Conservation (phyloP, 2,113 vertebrate species). For the Eubucco bourcierii region DNA sequence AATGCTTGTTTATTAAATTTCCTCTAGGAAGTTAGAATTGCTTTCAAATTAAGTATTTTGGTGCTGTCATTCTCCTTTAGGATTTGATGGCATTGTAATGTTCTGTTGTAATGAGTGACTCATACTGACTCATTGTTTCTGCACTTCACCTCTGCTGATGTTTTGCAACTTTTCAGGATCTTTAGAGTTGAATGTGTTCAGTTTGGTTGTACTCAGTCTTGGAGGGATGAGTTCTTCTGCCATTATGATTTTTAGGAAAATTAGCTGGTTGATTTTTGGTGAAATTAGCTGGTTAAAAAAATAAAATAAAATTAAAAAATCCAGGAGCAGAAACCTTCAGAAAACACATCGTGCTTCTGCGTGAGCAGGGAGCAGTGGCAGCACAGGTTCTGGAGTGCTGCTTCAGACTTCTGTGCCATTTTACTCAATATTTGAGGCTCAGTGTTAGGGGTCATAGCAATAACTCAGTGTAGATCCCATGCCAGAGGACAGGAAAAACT, state of each 20-base stretch:
- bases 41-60: slow-evolving; percentile 10
- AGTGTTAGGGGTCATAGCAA: too few species aligned
- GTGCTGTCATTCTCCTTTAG: not conserved
- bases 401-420: rapidly evolving
- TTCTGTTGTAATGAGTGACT: not conserved
- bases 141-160: not conserved
- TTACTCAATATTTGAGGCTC: not conserved
- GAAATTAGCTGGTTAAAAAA: not conserved
- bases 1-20: not conserved
- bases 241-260: not conserved
- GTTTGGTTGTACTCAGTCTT: not conserved
- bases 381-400: not conserved
- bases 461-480: rapidly evolving
- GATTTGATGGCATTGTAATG: not conserved
- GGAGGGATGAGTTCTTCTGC: not conserved
- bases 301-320: not conserved
- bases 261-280: not conserved
- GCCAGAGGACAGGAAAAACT: not conserved
- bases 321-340: not conserved
- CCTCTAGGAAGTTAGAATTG: not conserved
- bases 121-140: not conserved
- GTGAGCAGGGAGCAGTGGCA: not conserved
- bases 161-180: not conserved
- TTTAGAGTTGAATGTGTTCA: not conserved
- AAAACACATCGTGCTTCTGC: not conserved